These are phyloP conservation scores for Dryadula phaetusa DNA, from an alignment of 2,888 invertebrate species.

Conservation along the genomic window DNA sequence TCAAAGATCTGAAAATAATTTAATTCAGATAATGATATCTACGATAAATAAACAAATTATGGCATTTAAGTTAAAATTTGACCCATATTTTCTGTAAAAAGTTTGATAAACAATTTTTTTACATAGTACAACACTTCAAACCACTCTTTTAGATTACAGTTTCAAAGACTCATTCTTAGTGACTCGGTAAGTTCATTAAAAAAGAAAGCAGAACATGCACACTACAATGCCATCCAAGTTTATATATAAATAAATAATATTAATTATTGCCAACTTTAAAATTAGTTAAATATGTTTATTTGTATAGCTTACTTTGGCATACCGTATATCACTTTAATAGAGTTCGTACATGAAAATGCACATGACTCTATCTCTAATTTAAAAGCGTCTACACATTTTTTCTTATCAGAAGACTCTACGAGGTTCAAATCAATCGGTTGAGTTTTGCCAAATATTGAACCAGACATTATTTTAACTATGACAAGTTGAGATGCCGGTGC, in stretches of 20 bases:
- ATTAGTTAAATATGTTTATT: not conserved
- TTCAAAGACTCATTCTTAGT: not conserved
- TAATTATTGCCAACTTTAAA: not conserved
- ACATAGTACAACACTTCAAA: not conserved
- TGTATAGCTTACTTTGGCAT: constrained; percentile 63
- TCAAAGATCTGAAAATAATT: too few relatives aligned
- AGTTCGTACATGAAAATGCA: constrained; percentile 63
- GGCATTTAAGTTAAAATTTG: too few relatives aligned
- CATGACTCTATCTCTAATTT: constrained; percentile 62
- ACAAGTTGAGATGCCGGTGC: constrained; percentile 58
- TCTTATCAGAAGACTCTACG: constrained; percentile 67
- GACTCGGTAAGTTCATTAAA: not conserved
- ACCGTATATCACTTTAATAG: constrained; percentile 61
- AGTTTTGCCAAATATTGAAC: constrained; percentile 62
- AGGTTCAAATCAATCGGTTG: constrained; percentile 65
- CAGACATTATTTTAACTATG: constrained; percentile 65
- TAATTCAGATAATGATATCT: too few relatives aligned
- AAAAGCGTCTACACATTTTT: constrained; percentile 54
- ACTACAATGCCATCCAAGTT: not conserved
- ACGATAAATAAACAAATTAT: too few relatives aligned
- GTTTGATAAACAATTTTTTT: not conserved
- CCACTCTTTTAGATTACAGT: constrained; percentile 11
- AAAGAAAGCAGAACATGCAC: not conserved
- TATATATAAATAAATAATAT: not conserved
- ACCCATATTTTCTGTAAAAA: too few relatives aligned